Base-by-base conservation (phyloP, 2,888 invertebrate genomes). In the Bimastos eiseni region DNA sequence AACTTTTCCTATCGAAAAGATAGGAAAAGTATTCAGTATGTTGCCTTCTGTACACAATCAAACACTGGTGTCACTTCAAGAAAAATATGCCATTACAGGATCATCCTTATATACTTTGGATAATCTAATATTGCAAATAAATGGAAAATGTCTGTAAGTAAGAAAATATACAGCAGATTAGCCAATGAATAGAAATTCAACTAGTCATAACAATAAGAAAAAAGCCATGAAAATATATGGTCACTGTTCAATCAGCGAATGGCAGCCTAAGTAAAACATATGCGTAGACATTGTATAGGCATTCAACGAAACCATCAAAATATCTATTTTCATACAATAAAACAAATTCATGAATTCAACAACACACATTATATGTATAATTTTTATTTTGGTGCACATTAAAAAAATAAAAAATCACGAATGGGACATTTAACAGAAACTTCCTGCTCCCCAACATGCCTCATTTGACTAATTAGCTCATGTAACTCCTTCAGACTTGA, bases 141-240 rank as follows among this genome's bases (percentile, higher is more conserved):
- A 70, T 70, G 70, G 30, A 70, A n/a, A 70, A 70, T 70, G n/a
- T 70, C 49, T 70, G 70, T 70, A 70, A n/a, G n/a, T n/a, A 70
- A n/a, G 30, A n/a, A 70, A 70, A 70, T 8, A n/a, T 8, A 70
- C 70, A 70, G 70, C 70, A 70, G 70, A 70, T 70, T 70, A 70
- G 70, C 70, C 70, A 70, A n/a, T n/a, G 70, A 70, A 70, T 30
- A 70, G 17, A n/a, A 30, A 70, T 70, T 70, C 70, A 70, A 70
- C 30, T n/a, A 11, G n/a, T 70, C 30, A 70, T 70, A 70, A 70
- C 70, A 70, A n/a, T 70, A n/a, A n/a, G 13, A 49, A 49, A 70
- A 30, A 49, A 49, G 6, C 30, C 11, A 2, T 55, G 30, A 70
- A 70, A 70, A 70, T 70, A n/a, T n/a, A 70, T 1, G 11, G 30